Evolutionary conservation across 2,113 vertebrate genomes (phyloP), one percentile per base, ranked within the genome.

Genomic region (Pavo muticus): DNA sequence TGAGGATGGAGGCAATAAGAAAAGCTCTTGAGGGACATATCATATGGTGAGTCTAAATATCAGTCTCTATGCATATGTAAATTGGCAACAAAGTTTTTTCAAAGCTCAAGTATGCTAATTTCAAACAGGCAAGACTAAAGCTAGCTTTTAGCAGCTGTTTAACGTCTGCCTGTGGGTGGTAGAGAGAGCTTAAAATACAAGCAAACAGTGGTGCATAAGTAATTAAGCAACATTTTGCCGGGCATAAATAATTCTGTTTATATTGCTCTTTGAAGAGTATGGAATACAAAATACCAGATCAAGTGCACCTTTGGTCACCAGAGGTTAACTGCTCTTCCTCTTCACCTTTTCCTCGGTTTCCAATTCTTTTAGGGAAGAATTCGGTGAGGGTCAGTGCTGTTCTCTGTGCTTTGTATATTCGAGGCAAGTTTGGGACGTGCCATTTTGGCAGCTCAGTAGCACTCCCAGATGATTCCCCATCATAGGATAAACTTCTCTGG

Each of bases 181-280:
- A 98, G 98, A 98, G 98, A 98, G 97, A 98, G 97, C 98, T 98
- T 97, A 98, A 98, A 98, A 98, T 98, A 98, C 98, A 98, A 98
- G 98, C 98, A 98, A 97, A 98, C 98, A 98, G 98, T 98, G 97
- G 98, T 98, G 99, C 98, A 99, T 98, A 98, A 99, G 99, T 99
- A 99, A 99, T 99, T 99, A 99, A 99, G 98, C 98, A 98, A 98
- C 99, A 99, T 99, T 99, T 99, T 99, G 98, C 99, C 72, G 98
- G 98, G 99, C 99, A 99, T 99, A 99, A 99, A 99, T 99, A 99
- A 99, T 99, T 99, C 99, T 99, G 99, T 99, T 99, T 99, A 98
- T 99, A 98, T 98, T 99, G 98, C 98, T 98, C 98, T 98, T 97
- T 98, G 98, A 98, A 98, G 98, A 98, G 98, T 96, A 97, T 97